Base-by-base conservation (phyloP, 2,113 vertebrate genomes). In the Mastomys natalensis region DNA sequence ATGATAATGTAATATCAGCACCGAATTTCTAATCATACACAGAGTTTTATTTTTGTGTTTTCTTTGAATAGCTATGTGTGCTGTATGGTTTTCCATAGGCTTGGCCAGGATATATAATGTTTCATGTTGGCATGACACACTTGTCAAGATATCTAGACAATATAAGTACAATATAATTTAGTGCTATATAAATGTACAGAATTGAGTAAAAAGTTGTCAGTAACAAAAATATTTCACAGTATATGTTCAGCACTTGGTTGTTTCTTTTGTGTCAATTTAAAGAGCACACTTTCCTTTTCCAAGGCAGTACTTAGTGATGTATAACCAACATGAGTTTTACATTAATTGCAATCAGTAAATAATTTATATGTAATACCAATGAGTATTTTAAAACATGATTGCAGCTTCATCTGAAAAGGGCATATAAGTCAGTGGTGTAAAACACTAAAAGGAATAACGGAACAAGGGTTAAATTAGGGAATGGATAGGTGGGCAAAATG, bases 1-100 rank as follows among this genome's bases (percentile, higher is more conserved):
- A 76, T 80, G 13, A 84, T 26, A 86, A 76, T 72, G 5, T 82
- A 89, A 82, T 80, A 91, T 48, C 81, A 86, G 85, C 85, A 86
- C 81, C 7, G n/a, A 94, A 64, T 82, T 15, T 45, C 34, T 72
- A 34, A 81, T 89, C 24, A 94, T 12, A 89, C 3, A 70, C 21
- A 37, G 48, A 53, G 34, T 87, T 90, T 95, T 93, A 78, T 48
- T 94, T 95, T 91, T 93, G 12, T 84, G 60, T 91, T 97, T 97
- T 48, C 78, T 91, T 93, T 88, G 26, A 96, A 88, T 76, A 90
- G 74, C 10, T 93, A 26, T 85, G 26, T 43, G 9, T 84, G 45
- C 70, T 89, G 93, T 92, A 81, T 84, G 92, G 31, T 90, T 90
- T 96, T 91, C 48, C 64, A 93, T 94, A 90, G 90, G 48, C 1